Conservation (phyloP, 2,797 vertebrate genomes). For the Cebuella pygmaea region DNA sequence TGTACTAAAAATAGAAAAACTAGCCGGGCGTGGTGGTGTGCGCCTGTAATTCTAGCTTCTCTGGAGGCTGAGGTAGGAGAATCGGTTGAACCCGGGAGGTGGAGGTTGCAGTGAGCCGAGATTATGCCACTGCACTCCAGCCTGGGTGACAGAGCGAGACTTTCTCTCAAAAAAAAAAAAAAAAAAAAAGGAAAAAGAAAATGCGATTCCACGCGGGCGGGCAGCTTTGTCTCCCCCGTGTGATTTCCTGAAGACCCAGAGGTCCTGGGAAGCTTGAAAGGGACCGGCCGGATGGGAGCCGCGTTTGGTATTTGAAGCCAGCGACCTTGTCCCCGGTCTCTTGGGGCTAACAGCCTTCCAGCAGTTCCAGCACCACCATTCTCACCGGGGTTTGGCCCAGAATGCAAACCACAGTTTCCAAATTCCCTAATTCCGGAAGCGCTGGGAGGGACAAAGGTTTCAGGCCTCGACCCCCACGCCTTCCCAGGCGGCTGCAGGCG, state of each 20-base stretch:
- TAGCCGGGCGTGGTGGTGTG: no score
- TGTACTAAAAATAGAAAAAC: no score
- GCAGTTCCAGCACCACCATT: background rate
- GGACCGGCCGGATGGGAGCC: conserved; percentile 12
- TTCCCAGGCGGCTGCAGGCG: background rate
- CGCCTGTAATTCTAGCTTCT: no score
- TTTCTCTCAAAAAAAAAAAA: no score
- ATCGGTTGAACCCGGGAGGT: no score
- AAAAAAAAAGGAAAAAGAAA: no score
- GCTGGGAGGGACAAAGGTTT: background rate
- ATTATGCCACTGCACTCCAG: no score
- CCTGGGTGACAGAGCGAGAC: no score
- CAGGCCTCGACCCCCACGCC: background rate
- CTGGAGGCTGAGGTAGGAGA: no score
- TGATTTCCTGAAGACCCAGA: conserved; percentile 62
- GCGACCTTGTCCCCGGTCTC: background rate
- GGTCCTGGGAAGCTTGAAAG: conserved; percentile 33
- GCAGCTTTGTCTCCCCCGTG: background rate
- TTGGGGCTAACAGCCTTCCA: background rate
- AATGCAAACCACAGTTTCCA: conserved; percentile 34
- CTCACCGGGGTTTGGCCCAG: background rate
- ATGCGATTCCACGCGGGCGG: conserved; percentile 74
- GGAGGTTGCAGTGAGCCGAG: no score
- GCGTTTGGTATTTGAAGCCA: background rate
- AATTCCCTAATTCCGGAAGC: background rate